These are phyloP conservation scores for Phortica magna DNA, from an alignment of 2,888 invertebrate species.

Conservation along the genomic window DNA sequence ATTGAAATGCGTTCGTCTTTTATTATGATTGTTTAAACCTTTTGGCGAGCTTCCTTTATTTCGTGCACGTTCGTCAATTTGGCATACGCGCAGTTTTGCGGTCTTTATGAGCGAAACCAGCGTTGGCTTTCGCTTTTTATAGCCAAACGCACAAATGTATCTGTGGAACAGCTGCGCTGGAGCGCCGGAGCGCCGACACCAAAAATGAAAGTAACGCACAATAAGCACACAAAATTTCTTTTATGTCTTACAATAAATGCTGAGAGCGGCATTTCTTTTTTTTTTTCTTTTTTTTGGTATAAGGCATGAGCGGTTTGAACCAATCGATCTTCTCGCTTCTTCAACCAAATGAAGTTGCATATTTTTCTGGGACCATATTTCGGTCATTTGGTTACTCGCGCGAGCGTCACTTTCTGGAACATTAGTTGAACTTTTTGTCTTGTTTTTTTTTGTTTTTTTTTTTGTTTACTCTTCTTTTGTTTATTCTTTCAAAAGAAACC, in stretches of 20 bases:
- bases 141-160: slow-evolving; percentile 45
- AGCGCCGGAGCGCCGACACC: slow-evolving; percentile 27
- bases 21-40: slow-evolving; percentile 43
- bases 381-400: background rate
- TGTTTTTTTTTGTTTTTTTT: slow-evolving; percentile 38
- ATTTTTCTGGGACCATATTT: background rate
- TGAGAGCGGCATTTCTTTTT: background rate
- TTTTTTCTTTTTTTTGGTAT: background rate
- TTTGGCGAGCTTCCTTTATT: slow-evolving; percentile 49
- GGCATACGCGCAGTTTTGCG: slow-evolving; percentile 65
- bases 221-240: slow-evolving; percentile 34
- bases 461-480: slow-evolving; percentile 51
- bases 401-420: background rate
- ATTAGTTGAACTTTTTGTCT: slow-evolving; percentile 7
- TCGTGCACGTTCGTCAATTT: slow-evolving; percentile 38
- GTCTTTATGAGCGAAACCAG: slow-evolving; percentile 72
- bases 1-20: slow-evolving; percentile 22
- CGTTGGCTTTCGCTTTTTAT: slow-evolving; percentile 70
- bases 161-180: slow-evolving; percentile 27
- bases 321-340: slow-evolving; percentile 20
- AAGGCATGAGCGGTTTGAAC: background rate
- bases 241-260: slow-evolving; percentile 31
- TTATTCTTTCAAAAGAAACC: slow-evolving; percentile 61
- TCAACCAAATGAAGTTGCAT: background rate
- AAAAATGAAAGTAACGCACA: slow-evolving; percentile 64